Evolutionary conservation across 1,140 invertebrate species (phyloP).

Genomic region (Yoshiicerus persimilis): DNA sequence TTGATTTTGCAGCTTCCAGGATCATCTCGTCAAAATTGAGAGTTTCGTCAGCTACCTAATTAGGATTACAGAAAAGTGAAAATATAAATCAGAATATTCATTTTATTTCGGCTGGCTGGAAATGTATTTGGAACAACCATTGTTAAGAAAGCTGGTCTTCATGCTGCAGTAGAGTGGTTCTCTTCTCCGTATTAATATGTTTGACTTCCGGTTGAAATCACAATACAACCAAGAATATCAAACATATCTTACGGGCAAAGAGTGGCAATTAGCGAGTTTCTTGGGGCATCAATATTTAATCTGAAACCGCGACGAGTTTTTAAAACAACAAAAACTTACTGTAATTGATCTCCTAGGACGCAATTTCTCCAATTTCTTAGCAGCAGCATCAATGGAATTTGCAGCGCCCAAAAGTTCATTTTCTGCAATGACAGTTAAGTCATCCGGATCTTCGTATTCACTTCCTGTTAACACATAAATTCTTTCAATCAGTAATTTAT

Average conservation of each 20-base stretch:
- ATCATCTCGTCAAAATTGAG: constrained; percentile 99
- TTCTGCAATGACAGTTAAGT: constrained; percentile 96
- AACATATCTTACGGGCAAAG: constrained; percentile 91
- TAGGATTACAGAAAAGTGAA: not conserved
- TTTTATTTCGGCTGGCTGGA: too few relatives aligned
- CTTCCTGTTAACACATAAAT: constrained; percentile 59
- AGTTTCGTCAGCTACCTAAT: constrained; percentile 86
- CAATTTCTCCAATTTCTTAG: constrained; percentile 88
- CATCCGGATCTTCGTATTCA: constrained; percentile 94
- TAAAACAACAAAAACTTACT: constrained; percentile 50
- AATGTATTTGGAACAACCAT: not conserved
- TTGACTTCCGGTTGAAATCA: constrained; percentile 94
- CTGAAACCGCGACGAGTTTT: not conserved
- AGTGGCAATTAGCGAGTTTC: not conserved
- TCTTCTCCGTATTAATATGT: constrained; percentile 76
- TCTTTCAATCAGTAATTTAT: not conserved
- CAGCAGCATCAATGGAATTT: constrained; percentile 89
- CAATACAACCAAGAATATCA: constrained; percentile 99
- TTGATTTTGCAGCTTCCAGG: constrained; percentile 91
- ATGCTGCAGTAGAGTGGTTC: not conserved
- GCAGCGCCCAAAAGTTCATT: constrained; percentile 97
- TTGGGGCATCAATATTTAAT: too few relatives aligned
- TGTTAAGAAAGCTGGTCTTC: not conserved
- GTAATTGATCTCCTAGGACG: constrained; percentile 73
- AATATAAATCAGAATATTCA: not conserved